phyloP scores from a whole-genome alignment of 2,888 invertebrate genomes.

The Pasiphila rectangulata region DNA sequence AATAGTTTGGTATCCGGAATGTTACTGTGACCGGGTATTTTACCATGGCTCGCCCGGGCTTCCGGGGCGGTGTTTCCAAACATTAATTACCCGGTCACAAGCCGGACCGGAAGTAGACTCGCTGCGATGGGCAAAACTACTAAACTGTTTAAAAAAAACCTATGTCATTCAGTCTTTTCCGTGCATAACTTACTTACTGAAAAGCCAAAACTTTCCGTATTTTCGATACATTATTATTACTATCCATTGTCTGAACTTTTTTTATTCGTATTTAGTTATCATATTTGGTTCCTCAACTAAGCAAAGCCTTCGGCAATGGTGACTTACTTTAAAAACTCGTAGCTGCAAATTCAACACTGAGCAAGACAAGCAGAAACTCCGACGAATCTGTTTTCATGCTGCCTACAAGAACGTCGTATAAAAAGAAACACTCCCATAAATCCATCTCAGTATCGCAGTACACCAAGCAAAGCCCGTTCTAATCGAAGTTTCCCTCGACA shows the following conservation, averaged over 20 bases:
- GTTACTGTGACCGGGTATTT: conserved; percentile 44
- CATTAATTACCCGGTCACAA: conserved; percentile 65
- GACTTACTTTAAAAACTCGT: too few relatives aligned
- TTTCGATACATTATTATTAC: too few relatives aligned
- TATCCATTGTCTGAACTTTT: too few relatives aligned
- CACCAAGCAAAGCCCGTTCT: conserved; percentile 11
- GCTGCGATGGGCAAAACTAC: conserved; percentile 11
- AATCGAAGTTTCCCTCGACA: conserved; percentile 27
- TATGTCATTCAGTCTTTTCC: neutral
- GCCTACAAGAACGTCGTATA: neutral
- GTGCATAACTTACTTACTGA: neutral
- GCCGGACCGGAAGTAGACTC: conserved; percentile 42
- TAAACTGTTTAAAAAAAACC: neutral
- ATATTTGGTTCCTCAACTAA: too few relatives aligned
- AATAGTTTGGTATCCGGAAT: conserved; percentile 34
- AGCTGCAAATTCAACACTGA: too few relatives aligned
- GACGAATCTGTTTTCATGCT: neutral
- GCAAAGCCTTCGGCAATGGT: too few relatives aligned
- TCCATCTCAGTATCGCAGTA: conserved; percentile 1
- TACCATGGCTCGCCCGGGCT: conserved; percentile 42
- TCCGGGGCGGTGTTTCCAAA: conserved; percentile 54
- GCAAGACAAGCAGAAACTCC: neutral
- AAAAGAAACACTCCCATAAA: conserved; percentile 12
- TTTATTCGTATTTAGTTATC: too few relatives aligned
- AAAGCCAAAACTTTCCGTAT: too few relatives aligned